A percentile compares a stretch with the other conserved stretches of the same genome.
These are phyloP conservation scores for Austrofundulus limnaeus DNA, from an alignment of 2,113 vertebrate species.

Conservation along the genomic window DNA sequence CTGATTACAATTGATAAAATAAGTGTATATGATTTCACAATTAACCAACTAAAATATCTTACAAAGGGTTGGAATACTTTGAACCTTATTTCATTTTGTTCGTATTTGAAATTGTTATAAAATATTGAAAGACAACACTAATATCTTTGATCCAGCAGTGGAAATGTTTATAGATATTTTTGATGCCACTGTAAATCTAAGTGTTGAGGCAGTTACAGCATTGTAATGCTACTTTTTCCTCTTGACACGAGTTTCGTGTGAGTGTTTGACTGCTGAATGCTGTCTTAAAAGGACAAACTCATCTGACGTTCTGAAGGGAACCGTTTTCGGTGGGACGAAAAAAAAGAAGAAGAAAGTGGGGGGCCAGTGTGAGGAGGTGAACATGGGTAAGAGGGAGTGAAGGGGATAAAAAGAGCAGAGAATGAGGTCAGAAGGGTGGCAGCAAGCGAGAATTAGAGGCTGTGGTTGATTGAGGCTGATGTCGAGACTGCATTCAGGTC, in stretches of 20 bases:
- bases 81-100: no score
- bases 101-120: no score
- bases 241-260: background rate
- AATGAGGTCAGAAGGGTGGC: conserved; percentile 37
- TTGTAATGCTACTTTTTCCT: background rate
- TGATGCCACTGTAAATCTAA: no score
- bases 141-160: no score
- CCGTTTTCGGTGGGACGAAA: conserved; percentile 1
- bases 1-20: no score
- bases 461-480: conserved; percentile 29
- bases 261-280: background rate
- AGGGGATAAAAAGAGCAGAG: conserved; percentile 25
- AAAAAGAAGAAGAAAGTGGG: background rate
- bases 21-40: no score
- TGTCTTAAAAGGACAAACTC: conserved; percentile 25
- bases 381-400: conserved; percentile 7
- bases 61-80: no score
- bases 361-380: conserved; percentile 5
- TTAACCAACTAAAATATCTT: no score
- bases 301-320: background rate
- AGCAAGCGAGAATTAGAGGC: conserved; percentile 23
- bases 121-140: no score
- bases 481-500: conserved; percentile 35
- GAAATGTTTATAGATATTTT: no score
- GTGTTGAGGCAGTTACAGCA: conserved; percentile 10